Conservation (phyloP, 2,797 vertebrate genomes). For the Pseudotriccus pelzelni region DNA sequence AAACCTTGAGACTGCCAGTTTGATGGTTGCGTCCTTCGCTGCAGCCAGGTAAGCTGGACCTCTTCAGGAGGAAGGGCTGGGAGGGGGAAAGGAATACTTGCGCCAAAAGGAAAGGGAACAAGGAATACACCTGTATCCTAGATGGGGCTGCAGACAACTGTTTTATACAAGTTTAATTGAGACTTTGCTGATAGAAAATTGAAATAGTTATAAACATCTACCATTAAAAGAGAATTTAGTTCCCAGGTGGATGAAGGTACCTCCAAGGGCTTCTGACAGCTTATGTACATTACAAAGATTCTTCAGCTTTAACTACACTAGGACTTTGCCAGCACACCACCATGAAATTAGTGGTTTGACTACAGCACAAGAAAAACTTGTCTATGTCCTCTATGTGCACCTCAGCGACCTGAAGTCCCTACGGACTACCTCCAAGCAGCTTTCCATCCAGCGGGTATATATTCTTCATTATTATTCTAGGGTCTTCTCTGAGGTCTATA, state of each 20-base stretch:
- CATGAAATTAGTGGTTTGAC: background rate
- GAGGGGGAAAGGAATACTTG: background rate
- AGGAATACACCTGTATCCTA: background rate
- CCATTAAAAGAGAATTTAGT: background rate
- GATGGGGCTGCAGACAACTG: background rate
- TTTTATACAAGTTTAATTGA: background rate
- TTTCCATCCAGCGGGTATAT: background rate
- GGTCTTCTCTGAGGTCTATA: background rate
- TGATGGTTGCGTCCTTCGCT: background rate
- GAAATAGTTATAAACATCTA: background rate
- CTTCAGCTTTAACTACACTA: background rate
- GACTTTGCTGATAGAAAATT: background rate
- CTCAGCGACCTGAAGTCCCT: background rate
- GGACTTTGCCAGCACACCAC: background rate
- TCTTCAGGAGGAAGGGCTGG: background rate
- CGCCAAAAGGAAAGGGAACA: background rate
- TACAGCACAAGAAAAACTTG: background rate
- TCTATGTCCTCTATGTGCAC: background rate
- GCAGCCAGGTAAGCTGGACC: background rate
- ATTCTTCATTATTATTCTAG: background rate
- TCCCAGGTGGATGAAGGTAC: background rate
- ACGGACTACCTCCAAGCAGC: background rate
- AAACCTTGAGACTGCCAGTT: background rate
- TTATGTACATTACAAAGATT: background rate
- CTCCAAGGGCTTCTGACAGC: background rate